A percentile compares a stretch with the other conserved stretches of the same genome.
phyloP scores from a whole-genome alignment of 1,140 invertebrate species.

The Periplaneta americana region DNA sequence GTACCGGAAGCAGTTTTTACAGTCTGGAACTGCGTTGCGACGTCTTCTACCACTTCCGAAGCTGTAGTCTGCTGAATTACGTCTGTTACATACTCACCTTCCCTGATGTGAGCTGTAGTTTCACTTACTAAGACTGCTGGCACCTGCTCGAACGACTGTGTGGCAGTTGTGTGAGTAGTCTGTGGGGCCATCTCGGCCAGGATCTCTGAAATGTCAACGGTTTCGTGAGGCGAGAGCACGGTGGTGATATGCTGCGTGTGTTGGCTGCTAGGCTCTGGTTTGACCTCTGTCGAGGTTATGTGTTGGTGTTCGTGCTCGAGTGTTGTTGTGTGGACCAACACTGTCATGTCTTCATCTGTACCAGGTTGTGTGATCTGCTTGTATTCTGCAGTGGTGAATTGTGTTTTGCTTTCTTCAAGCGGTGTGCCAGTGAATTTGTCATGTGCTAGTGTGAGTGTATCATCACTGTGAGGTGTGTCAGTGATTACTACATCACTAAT shows the following conservation, averaged over 20 bases:
- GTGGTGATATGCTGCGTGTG: slow-evolving; percentile 2
- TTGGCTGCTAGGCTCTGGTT: slow-evolving; percentile 19
- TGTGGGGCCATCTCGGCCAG: slow-evolving; percentile 16
- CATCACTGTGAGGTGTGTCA: slow-evolving; percentile 9
- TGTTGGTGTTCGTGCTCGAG: slow-evolving; percentile 18
- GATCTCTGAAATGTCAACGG: slow-evolving; percentile 23
- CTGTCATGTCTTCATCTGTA: slow-evolving; percentile 6
- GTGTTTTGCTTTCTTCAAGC: slow-evolving; percentile 4
- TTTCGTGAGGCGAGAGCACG: slow-evolving; percentile 18
- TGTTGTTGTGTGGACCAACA: slow-evolving; percentile 3
- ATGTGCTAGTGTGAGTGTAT: slow-evolving; percentile 11
- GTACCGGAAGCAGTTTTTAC: neutral
- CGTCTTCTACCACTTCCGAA: neutral
- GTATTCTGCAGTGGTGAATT: neutral
- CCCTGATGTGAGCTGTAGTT: slow-evolving; percentile 21
- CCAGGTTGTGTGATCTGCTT: slow-evolving; percentile 1
- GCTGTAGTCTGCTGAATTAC: neutral
- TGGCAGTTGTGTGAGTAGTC: slow-evolving; percentile 21
- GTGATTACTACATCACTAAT: neutral
- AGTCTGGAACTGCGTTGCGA: neutral
- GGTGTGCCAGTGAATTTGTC: neutral
- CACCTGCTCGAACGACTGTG: slow-evolving; percentile 18
- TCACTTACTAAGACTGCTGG: slow-evolving; percentile 19
- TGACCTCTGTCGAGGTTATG: slow-evolving; percentile 16
- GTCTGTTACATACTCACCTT: slow-evolving; percentile 21